Evolutionary conservation across 2,113 vertebrate genomes (phyloP).

Genomic region (Coregonus clupeaformis): DNA sequence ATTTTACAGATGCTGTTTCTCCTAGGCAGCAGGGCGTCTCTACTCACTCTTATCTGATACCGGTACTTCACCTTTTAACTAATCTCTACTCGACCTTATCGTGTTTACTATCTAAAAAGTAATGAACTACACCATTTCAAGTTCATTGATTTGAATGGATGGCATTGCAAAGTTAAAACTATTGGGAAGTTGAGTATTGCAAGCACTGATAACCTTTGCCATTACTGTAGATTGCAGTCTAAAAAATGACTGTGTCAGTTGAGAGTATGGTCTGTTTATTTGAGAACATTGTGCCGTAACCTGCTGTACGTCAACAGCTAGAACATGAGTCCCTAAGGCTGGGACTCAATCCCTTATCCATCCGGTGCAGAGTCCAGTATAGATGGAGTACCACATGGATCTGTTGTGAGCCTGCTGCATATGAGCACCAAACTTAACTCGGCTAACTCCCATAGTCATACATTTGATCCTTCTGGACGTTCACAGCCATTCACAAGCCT

Average conservation of each 20-base stretch:
- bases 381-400: not conserved
- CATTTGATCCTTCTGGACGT: constrained; percentile 10
- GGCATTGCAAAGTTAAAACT: no score
- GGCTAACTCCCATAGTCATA: constrained; percentile 25
- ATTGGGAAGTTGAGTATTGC: not conserved
- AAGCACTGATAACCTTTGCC: not conserved
- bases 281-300: constrained; percentile 12
- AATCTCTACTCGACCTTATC: not conserved
- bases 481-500: no score
- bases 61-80: not conserved
- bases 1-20: constrained; percentile 20
- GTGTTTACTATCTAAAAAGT: not conserved
- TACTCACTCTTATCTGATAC: no score
- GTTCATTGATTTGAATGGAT: no score
- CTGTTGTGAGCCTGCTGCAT: not conserved
- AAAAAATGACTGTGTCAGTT: not conserved
- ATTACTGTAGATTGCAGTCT: not conserved
- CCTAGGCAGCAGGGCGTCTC: constrained; percentile 28
- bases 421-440: not conserved
- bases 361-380: not conserved
- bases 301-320: constrained; percentile 1
- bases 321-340: constrained; percentile 15
- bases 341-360: constrained; percentile 27
- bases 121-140: not conserved
- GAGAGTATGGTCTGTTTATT: not conserved